Evolutionary conservation across 2,797 vertebrate species (phyloP).

Genomic region (Nyctibius grandis): DNA sequence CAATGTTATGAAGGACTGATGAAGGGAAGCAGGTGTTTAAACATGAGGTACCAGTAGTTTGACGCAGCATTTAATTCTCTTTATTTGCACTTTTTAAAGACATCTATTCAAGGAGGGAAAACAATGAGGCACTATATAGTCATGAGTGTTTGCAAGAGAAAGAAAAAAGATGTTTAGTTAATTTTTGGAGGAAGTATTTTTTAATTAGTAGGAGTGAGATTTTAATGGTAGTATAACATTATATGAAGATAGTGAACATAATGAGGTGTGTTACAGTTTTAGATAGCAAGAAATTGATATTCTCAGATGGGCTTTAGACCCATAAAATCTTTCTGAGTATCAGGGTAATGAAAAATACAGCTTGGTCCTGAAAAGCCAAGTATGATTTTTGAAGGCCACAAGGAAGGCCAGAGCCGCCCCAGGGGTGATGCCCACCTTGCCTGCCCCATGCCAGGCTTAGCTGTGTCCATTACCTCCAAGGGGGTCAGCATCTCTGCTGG

Average conservation of each 20-base stretch:
- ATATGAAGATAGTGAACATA: background rate
- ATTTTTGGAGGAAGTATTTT: constrained; percentile 46
- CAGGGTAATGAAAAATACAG: background rate
- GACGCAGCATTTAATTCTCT: constrained; percentile 69
- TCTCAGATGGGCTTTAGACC: background rate
- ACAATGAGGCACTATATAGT: constrained; percentile 62
- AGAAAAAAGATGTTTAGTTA: constrained; percentile 36
- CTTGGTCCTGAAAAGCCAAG: background rate
- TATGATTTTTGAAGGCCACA: background rate
- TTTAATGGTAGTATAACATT: background rate
- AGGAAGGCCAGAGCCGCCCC: background rate
- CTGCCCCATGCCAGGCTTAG: fast-evolving
- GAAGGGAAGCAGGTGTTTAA: constrained; percentile 84
- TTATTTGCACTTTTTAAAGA: constrained; percentile 68
- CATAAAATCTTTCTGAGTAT: background rate
- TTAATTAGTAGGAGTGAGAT: background rate
- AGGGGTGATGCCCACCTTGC: fast-evolving
- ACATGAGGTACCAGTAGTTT: constrained; percentile 71
- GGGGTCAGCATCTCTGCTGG: background rate
- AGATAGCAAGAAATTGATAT: background rate
- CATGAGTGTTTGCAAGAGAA: constrained; percentile 70
- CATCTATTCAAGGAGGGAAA: constrained; percentile 62
- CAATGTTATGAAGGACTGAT: constrained; percentile 76
- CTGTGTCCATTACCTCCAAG: background rate
- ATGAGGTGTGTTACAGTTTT: background rate